A percentile compares a stretch with the other conserved stretches of the same genome.
These are phyloP conservation scores for Acanthisitta chloris DNA, from an alignment of 2,113 vertebrate genomes.

Conservation along the genomic window DNA sequence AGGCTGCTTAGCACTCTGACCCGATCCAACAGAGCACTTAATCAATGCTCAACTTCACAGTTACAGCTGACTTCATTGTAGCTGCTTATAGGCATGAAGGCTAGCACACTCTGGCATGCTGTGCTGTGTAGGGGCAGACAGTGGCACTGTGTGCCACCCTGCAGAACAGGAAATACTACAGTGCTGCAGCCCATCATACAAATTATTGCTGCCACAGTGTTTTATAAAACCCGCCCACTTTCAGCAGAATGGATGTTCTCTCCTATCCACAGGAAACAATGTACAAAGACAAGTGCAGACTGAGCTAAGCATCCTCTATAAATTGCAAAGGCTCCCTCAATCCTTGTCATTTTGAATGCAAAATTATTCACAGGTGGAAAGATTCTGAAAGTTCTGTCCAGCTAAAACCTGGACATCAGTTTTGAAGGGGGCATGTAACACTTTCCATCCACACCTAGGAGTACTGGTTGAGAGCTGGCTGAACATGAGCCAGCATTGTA, in stretches of 20 bases:
- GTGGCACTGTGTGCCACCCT: background rate
- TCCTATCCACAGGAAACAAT: background rate
- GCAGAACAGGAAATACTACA: background rate
- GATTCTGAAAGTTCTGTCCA: too few relatives aligned
- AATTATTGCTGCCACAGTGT: background rate
- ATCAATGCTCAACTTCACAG: background rate
- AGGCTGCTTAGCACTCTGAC: background rate
- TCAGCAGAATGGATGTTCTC: background rate
- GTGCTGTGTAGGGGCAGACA: background rate
- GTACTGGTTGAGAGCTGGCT: background rate
- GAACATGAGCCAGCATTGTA: background rate
- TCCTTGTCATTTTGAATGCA: background rate
- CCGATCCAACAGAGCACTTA: background rate
- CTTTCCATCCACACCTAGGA: background rate
- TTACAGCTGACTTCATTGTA: background rate
- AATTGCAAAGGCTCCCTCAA: background rate
- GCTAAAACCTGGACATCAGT: background rate
- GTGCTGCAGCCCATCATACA: background rate
- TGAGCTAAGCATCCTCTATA: background rate
- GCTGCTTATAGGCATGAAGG: background rate
- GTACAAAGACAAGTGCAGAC: background rate
- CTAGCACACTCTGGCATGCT: accelerated
- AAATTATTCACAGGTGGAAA: background rate
- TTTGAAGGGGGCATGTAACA: background rate
- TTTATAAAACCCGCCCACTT: background rate